phyloP scores from a whole-genome alignment of 64 coral and sea anemone species.

The Montipora capricornis region DNA sequence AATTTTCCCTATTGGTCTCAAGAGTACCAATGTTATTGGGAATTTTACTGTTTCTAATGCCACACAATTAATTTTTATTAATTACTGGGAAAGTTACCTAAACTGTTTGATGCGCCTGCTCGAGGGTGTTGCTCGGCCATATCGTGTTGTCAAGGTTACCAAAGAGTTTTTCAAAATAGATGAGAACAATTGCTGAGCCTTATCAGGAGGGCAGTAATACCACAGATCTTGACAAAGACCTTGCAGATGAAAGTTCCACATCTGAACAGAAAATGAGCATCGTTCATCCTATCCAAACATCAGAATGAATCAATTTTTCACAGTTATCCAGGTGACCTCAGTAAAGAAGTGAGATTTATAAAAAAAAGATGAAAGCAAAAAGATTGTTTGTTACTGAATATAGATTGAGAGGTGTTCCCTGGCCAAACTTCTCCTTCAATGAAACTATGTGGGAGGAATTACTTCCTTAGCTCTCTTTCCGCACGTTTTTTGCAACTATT shows the following conservation, averaged over 20 bases:
- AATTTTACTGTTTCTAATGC: too few species aligned
- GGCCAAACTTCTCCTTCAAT: too few species aligned
- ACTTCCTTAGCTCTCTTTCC: too few species aligned
- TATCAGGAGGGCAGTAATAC: conserved; percentile 75
- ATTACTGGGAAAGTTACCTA: conserved; percentile 33
- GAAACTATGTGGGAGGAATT: too few species aligned
- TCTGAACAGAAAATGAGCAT: conserved; percentile 99
- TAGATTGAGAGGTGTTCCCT: too few species aligned
- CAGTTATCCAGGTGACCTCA: too few species aligned
- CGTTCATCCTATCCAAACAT: conserved; percentile 78
- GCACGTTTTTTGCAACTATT: background rate
- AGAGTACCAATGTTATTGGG: background rate
- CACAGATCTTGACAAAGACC: conserved; percentile 85
- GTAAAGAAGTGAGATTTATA: too few species aligned
- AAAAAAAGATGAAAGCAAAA: too few species aligned
- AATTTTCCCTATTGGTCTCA: background rate
- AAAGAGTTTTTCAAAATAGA: conserved; percentile 77
- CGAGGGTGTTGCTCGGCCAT: conserved; percentile 61
- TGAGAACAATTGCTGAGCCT: conserved; percentile 87
- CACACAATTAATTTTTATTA: too few species aligned
- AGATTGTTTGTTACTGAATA: too few species aligned
- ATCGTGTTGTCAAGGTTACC: conserved; percentile 76
- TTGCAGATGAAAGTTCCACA: conserved; percentile 97
- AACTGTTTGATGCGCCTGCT: conserved; percentile 86
- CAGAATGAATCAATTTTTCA: background rate